These are phyloP conservation scores for Bettongia penicillata DNA, from an alignment of 2,113 vertebrate species.

Conservation along the genomic window DNA sequence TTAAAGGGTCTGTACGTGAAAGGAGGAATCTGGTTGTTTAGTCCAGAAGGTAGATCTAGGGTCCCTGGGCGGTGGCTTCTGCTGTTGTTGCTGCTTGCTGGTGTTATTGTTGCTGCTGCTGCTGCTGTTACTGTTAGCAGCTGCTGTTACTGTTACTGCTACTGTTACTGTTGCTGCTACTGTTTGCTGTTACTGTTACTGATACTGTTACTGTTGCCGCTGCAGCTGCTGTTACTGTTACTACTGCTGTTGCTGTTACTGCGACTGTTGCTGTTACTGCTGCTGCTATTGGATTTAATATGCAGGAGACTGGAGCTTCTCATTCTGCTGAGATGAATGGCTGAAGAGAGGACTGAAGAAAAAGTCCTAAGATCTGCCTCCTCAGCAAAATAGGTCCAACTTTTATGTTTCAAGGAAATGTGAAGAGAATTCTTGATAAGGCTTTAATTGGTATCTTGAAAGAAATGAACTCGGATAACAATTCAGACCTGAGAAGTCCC, in stretches of 20 bases:
- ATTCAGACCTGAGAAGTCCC: neutral
- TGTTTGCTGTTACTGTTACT: too few species aligned
- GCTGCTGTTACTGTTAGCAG: too few species aligned
- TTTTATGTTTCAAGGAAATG: neutral
- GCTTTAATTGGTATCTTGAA: neutral
- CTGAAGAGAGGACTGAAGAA: neutral
- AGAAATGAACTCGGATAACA: neutral
- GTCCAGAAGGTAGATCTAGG: neutral
- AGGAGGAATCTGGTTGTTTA: neutral
- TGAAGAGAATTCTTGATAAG: neutral
- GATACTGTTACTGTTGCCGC: too few species aligned
- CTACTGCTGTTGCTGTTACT: too few species aligned
- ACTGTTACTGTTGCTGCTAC: too few species aligned
- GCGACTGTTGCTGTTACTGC: too few species aligned
- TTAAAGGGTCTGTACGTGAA: neutral
- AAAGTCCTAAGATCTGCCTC: neutral
- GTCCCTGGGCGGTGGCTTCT: neutral
- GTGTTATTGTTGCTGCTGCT: too few species aligned
- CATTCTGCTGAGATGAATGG: neutral
- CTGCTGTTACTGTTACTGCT: too few species aligned
- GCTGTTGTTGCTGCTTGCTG: too few species aligned
- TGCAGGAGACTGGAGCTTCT: neutral
- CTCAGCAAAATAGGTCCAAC: neutral
- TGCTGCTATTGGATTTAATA: neutral
- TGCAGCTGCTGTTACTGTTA: too few species aligned